phyloP scores from a whole-genome alignment of 2,888 invertebrate species.

The Caenorhabditis imperialis region DNA sequence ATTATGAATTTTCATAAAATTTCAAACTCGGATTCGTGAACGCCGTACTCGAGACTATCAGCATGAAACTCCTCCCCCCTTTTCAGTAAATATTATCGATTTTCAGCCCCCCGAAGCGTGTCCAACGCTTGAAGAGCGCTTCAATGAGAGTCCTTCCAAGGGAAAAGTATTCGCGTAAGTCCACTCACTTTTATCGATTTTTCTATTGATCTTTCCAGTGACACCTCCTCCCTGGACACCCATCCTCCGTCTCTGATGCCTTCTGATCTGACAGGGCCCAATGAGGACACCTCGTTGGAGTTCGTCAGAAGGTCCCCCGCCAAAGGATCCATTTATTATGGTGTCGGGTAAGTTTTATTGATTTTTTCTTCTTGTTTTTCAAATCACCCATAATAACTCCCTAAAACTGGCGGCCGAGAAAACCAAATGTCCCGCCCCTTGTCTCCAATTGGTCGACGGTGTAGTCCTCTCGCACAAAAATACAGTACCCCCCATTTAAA shows the following conservation, averaged over 20 bases:
- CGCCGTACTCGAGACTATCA: too few relatives aligned
- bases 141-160: conserved; percentile 39
- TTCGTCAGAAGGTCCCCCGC: conserved; percentile 54
- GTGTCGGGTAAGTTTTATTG: conserved; percentile 37
- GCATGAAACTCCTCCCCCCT: too few relatives aligned
- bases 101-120: conserved; percentile 69
- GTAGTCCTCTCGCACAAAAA: too few relatives aligned
- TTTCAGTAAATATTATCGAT: background rate
- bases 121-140: conserved; percentile 65
- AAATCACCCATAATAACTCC: too few relatives aligned
- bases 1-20: background rate
- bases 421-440: too few relatives aligned
- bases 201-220: conserved; percentile 15
- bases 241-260: conserved; percentile 42
- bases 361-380: background rate
- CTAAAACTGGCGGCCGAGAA: too few relatives aligned
- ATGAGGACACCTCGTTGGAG: conserved; percentile 54
- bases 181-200: conserved; percentile 10
- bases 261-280: conserved; percentile 38
- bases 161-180: conserved; percentile 41
- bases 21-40: too few relatives aligned
- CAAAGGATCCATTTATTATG: conserved; percentile 55
- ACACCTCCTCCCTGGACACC: conserved; percentile 11
- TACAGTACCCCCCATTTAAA: too few relatives aligned
- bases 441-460: too few relatives aligned